Conservation (phyloP, 1,140 invertebrate species). For the Doryteuthis pealeii region DNA sequence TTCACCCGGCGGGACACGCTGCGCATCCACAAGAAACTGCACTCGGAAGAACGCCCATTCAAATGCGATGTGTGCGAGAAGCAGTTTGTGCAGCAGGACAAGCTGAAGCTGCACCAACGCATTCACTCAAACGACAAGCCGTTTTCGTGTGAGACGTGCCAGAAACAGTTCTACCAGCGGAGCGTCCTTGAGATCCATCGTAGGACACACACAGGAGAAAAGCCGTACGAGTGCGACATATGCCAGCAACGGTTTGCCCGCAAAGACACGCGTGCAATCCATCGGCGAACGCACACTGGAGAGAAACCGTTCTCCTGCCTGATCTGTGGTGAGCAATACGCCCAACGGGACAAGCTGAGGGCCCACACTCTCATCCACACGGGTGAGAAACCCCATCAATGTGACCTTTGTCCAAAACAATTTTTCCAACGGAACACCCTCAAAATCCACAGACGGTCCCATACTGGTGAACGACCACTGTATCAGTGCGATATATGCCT, state of each 20-base stretch:
- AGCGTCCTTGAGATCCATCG: conserved; percentile 70
- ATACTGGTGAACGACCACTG: conserved; percentile 27
- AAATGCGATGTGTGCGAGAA: conserved; percentile 34
- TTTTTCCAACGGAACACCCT: conserved; percentile 23
- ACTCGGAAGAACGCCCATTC: conserved; percentile 85
- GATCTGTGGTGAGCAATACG: conserved; percentile 10
- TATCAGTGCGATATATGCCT: conserved; percentile 68
- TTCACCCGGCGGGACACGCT: conserved; percentile 84
- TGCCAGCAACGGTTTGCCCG: conserved; percentile 87
- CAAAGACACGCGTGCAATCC: conserved; percentile 76
- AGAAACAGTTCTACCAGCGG: conserved; percentile 20
- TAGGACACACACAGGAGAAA: conserved; percentile 90
- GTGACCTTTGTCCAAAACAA: conserved; percentile 23
- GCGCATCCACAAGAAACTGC: conserved; percentile 89
- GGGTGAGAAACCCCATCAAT: conserved; percentile 19
- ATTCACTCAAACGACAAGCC: conserved; percentile 59
- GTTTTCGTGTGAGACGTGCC: conserved; percentile 73
- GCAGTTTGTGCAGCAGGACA: conserved; percentile 19
- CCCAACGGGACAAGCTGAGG: neutral
- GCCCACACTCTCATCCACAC: conserved; percentile 11
- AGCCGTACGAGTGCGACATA: conserved; percentile 87
- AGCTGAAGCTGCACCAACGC: conserved; percentile 26
- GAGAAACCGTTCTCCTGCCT: conserved; percentile 15
- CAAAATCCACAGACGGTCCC: conserved; percentile 20
- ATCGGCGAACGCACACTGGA: conserved; percentile 77